Evolutionary conservation across 2,888 invertebrate species (phyloP).

Genomic region (Sericinus montela): DNA sequence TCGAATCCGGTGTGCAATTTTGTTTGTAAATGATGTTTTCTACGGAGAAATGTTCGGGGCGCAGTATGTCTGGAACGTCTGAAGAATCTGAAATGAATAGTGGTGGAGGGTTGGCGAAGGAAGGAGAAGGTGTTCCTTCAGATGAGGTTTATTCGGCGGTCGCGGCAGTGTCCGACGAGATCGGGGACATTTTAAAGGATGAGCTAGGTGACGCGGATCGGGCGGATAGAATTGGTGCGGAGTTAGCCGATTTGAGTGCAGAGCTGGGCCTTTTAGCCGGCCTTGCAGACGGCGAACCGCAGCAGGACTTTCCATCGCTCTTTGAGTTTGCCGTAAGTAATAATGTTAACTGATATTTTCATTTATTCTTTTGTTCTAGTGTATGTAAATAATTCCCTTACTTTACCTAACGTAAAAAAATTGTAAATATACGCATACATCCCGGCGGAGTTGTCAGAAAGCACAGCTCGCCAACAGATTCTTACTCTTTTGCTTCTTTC

Average conservation of each 20-base stretch:
- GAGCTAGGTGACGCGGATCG: conserved; percentile 65
- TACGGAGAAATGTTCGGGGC: conserved; percentile 67
- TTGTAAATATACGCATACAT: too few relatives aligned
- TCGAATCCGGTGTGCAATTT: conserved; percentile 57
- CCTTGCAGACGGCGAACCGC: conserved; percentile 59
- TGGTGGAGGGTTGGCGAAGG: conserved; percentile 52
- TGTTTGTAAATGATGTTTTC: conserved; percentile 73
- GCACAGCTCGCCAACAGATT: too few relatives aligned
- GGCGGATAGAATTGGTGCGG: conserved; percentile 65
- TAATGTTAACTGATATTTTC: conserved; percentile 4
- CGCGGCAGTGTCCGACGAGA: conserved; percentile 68
- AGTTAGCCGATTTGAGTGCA: conserved; percentile 65
- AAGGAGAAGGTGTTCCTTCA: conserved; percentile 49
- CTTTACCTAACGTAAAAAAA: too few relatives aligned
- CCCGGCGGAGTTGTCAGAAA: too few relatives aligned
- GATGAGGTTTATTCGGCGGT: conserved; percentile 68
- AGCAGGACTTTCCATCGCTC: conserved; percentile 63
- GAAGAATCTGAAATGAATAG: conserved; percentile 52
- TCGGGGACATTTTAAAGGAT: conserved; percentile 70
- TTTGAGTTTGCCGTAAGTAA: conserved; percentile 70
- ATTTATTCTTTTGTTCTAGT: neutral
- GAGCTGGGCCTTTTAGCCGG: conserved; percentile 68
- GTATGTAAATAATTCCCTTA: too few relatives aligned
- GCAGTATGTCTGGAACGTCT: conserved; percentile 50
- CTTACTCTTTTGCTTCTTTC: too few relatives aligned